A percentile compares a stretch with the other conserved stretches of the same genome.
Conservation (phyloP, 92 coral and sea anemone genomes). For the Montipora capitata region DNA sequence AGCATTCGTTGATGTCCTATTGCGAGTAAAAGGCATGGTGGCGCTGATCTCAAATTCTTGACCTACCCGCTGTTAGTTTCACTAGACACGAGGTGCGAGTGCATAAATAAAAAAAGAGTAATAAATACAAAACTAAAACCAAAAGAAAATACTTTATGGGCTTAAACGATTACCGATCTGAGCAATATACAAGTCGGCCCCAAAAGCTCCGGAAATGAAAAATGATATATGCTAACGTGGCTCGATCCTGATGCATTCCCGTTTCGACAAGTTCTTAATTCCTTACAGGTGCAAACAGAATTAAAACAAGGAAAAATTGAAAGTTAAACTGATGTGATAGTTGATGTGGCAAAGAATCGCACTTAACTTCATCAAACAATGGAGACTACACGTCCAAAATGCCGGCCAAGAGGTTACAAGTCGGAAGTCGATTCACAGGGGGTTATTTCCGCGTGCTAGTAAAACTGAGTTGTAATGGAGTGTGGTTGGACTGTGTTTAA, state of each 20-base stretch:
- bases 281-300: not conserved
- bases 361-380: no score
- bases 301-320: not conserved
- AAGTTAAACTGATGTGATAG: not conserved
- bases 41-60: constrained; percentile 7
- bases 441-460: not conserved
- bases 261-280: not conserved
- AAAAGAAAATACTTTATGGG: not conserved
- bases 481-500: not conserved
- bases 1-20: constrained; percentile 1
- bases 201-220: not conserved
- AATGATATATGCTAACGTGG: not conserved
- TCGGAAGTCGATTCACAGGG: not conserved
- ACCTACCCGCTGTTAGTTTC: constrained; percentile 1
- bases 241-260: not conserved
- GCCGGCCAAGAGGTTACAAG: no score
- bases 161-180: constrained; percentile 17
- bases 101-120: not conserved
- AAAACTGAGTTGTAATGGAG: not conserved
- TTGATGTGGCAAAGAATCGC: not conserved
- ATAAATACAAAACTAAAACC: constrained; percentile 4
- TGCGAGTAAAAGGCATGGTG: constrained; percentile 34
- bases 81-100: not conserved
- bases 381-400: no score
- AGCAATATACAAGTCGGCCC: not conserved